These are phyloP conservation scores for Sisor rabdophorus DNA, from an alignment of 2,113 vertebrate genomes.

Conservation along the genomic window DNA sequence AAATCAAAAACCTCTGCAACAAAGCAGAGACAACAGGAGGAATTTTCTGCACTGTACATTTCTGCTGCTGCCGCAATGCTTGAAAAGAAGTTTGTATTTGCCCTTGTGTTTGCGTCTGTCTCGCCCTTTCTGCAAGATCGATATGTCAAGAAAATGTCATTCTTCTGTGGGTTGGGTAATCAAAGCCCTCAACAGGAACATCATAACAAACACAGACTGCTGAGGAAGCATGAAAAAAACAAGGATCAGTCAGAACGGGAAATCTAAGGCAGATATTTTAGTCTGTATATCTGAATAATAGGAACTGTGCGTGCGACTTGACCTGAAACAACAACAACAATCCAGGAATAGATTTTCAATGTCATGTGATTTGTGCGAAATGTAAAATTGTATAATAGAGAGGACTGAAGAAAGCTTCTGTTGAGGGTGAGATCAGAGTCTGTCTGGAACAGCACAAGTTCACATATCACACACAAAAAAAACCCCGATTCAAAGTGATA, in stretches of 20 bases:
- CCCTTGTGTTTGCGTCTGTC: constrained; percentile 51
- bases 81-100: constrained; percentile 52
- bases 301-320: constrained; percentile 5
- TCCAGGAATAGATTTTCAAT: not conserved
- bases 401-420: constrained; percentile 2
- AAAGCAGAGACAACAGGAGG: not conserved
- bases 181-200: constrained; percentile 62
- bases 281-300: constrained; percentile 38
- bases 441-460: constrained; percentile 57
- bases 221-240: constrained; percentile 10
- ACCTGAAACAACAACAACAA: not conserved
- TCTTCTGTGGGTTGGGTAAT: constrained; percentile 60
- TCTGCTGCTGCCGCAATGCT: constrained; percentile 18
- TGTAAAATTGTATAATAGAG: constrained; percentile 29
- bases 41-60: constrained; percentile 16
- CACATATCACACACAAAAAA: constrained; percentile 58
- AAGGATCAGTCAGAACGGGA: constrained; percentile 6
- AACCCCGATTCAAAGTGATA: constrained; percentile 61
- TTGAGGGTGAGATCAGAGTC: constrained; percentile 19
- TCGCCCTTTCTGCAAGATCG: constrained; percentile 58
- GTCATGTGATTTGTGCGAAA: constrained; percentile 2
- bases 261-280: constrained; percentile 42
- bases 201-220: constrained; percentile 51
- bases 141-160: constrained; percentile 71
- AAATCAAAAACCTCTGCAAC: constrained; percentile 3